phyloP scores from a whole-genome alignment of 2,888 invertebrate species.

The Neelides folsomi region DNA sequence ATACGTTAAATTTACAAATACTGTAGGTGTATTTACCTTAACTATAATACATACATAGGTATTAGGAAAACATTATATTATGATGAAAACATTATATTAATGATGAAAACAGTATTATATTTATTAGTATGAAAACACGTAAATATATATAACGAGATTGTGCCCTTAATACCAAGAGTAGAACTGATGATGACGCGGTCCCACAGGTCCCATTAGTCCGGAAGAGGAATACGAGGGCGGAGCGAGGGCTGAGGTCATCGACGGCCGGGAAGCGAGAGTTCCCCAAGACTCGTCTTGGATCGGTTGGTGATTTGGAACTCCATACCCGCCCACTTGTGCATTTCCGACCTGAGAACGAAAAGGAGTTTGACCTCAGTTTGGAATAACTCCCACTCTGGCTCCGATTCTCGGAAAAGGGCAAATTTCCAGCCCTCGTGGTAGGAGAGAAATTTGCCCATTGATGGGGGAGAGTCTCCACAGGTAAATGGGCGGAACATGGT shows the following conservation, averaged over 20 bases:
- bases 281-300: constrained; percentile 28
- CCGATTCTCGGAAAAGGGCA: too few relatives aligned
- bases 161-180: constrained; percentile 29
- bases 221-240: constrained; percentile 29
- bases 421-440: background rate
- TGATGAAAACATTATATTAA: too few relatives aligned
- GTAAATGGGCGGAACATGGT: too few relatives aligned
- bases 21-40: too few relatives aligned
- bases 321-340: constrained; percentile 4
- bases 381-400: too few relatives aligned
- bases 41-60: too few relatives aligned
- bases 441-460: too few relatives aligned
- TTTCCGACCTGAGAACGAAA: constrained; percentile 20
- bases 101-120: too few relatives aligned
- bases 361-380: background rate
- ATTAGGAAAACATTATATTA: too few relatives aligned
- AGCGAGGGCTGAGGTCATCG: constrained; percentile 27
- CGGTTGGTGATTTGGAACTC: background rate
- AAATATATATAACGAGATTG: background rate
- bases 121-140: too few relatives aligned
- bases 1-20: too few relatives aligned
- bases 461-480: too few relatives aligned
- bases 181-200: constrained; percentile 30
- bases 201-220: constrained; percentile 30
- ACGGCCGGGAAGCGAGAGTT: constrained; percentile 24